These are phyloP conservation scores for Xanthorhoe designata DNA, from an alignment of 2,888 invertebrate genomes.

Conservation along the genomic window DNA sequence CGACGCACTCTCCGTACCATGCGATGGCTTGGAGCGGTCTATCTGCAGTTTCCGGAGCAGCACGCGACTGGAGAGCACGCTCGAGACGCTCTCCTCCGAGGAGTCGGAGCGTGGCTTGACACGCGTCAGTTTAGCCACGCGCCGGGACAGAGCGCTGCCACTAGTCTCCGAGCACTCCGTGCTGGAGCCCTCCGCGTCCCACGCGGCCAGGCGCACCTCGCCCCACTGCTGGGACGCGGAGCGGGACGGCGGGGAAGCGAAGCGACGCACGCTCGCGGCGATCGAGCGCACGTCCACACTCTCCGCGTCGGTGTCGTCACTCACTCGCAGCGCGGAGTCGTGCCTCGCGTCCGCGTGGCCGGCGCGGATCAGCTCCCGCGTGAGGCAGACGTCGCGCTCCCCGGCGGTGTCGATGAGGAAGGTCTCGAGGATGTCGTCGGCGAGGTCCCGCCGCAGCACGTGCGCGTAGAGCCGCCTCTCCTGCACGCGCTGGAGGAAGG, in stretches of 20 bases:
- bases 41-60: conserved; percentile 10
- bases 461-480: conserved; percentile 70
- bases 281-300: conserved; percentile 24
- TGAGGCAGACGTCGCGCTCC: conserved; percentile 77
- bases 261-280: conserved; percentile 20
- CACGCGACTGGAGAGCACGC: not conserved
- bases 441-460: conserved; percentile 44
- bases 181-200: conserved; percentile 48
- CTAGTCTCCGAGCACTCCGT: not conserved
- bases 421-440: conserved; percentile 66
- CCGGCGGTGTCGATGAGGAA: conserved; percentile 82
- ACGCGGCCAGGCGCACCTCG: conserved; percentile 54
- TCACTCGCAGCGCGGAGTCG: conserved; percentile 63
- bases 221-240: conserved; percentile 64
- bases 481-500: conserved; percentile 68
- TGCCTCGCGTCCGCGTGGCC: conserved; percentile 75
- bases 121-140: not conserved
- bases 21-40: not conserved
- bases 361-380: conserved; percentile 74
- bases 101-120: not conserved
- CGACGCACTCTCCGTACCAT: not conserved
- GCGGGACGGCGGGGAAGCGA: conserved; percentile 53
- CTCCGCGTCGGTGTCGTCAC: conserved; percentile 46
- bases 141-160: not conserved
- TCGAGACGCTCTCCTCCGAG: not conserved